phyloP scores from a whole-genome alignment of 1,140 invertebrate species.

The Pogonomyrmex californicus region DNA sequence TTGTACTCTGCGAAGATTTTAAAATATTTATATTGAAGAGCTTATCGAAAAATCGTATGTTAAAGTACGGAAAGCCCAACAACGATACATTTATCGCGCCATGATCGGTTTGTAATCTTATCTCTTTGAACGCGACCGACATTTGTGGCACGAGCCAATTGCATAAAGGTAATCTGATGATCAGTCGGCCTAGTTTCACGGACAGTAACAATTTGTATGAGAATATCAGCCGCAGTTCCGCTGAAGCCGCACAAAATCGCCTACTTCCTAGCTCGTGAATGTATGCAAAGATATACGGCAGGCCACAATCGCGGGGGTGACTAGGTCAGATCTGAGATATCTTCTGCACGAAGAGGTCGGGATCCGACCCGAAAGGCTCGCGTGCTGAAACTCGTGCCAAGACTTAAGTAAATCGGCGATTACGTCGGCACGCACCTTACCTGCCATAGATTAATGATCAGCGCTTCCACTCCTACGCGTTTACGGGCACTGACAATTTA shows the following conservation, averaged over 20 bases:
- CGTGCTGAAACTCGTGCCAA: slow-evolving; percentile 69
- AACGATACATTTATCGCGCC: slow-evolving; percentile 19
- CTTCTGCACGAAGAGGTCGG: slow-evolving; percentile 31
- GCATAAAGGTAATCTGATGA: slow-evolving; percentile 66
- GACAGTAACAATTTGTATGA: slow-evolving; percentile 65
- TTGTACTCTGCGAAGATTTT: neutral
- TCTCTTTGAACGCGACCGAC: slow-evolving; percentile 46
- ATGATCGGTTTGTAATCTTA: slow-evolving; percentile 51
- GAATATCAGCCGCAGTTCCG: slow-evolving; percentile 66
- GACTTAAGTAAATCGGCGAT: slow-evolving; percentile 66
- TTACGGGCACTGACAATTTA: slow-evolving; percentile 67
- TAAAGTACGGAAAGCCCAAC: neutral
- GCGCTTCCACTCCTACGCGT: slow-evolving; percentile 73
- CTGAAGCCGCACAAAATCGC: slow-evolving; percentile 65
- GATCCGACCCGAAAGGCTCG: slow-evolving; percentile 57
- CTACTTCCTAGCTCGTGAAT: slow-evolving; percentile 57
- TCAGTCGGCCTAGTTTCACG: slow-evolving; percentile 65
- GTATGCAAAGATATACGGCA: slow-evolving; percentile 42
- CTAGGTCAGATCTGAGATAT: slow-evolving; percentile 78
- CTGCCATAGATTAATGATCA: slow-evolving; percentile 72
- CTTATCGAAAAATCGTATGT: neutral
- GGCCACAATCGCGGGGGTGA: slow-evolving; percentile 58
- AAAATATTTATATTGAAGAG: neutral
- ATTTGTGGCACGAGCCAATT: slow-evolving; percentile 56
- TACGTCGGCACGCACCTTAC: slow-evolving; percentile 64